phyloP scores from a whole-genome alignment of 2,888 invertebrate genomes.

The Trissolcus brochymenae region DNA sequence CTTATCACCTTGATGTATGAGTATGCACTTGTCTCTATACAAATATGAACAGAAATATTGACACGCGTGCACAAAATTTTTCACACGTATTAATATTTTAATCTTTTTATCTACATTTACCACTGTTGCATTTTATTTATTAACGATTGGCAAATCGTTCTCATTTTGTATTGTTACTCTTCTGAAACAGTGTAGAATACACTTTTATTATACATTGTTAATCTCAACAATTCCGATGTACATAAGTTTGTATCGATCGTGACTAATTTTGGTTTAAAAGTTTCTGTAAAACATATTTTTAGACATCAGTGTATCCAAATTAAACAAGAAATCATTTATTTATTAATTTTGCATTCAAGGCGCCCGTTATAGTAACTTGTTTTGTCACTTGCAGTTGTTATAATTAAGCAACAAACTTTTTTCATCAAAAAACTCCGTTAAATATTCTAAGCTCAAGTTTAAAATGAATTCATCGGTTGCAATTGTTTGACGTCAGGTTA shows the following conservation, averaged over 20 bases:
- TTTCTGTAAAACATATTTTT: too few relatives aligned
- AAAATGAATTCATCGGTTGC: too few relatives aligned
- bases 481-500: too few relatives aligned
- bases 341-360: too few relatives aligned
- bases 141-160: constrained; percentile 46
- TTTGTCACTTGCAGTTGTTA: too few relatives aligned
- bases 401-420: too few relatives aligned
- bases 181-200: constrained; percentile 8
- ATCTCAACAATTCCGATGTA: constrained; percentile 71
- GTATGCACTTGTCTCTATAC: constrained; percentile 29
- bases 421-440: too few relatives aligned
- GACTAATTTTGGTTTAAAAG: constrained; percentile 16
- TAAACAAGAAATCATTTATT: too few relatives aligned
- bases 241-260: constrained; percentile 62
- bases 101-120: constrained; percentile 41
- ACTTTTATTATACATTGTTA: constrained; percentile 66
- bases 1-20: constrained; percentile 11
- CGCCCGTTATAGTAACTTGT: too few relatives aligned
- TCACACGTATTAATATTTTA: constrained; percentile 31
- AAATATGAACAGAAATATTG: constrained; percentile 43
- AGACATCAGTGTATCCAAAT: too few relatives aligned
- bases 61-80: neutral
- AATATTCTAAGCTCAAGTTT: too few relatives aligned
- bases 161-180: constrained; percentile 30
- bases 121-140: too few relatives aligned